Evolutionary conservation across 2,888 invertebrate genomes (phyloP).

Genomic region (Tenthredo notha): DNA sequence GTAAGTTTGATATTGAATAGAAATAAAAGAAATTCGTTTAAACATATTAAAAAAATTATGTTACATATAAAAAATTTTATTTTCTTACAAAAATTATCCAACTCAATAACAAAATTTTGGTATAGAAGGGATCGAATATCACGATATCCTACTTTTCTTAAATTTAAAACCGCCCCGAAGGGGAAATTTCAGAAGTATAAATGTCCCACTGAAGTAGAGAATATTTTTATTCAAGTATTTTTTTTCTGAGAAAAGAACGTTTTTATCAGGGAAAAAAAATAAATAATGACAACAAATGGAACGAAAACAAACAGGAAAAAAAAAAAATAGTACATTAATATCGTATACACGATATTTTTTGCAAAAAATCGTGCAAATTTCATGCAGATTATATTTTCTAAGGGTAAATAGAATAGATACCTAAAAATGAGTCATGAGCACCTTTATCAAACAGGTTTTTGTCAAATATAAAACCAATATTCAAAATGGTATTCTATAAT

Average conservation of each 20-base stretch:
- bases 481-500: neutral
- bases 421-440: neutral
- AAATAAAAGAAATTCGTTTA: neutral
- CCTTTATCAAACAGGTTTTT: slow-evolving; percentile 1
- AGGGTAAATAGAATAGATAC: slow-evolving; percentile 2
- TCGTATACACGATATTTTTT: too few species aligned
- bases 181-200: too few species aligned
- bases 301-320: too few species aligned
- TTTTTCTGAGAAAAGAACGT: too few species aligned
- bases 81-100: neutral
- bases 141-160: too few species aligned
- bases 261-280: too few species aligned
- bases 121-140: neutral
- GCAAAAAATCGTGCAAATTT: neutral
- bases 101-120: neutral
- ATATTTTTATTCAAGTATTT: neutral
- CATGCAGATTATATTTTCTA: neutral
- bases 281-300: too few species aligned
- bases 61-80: neutral
- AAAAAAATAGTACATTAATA: too few species aligned
- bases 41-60: neutral
- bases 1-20: neutral
- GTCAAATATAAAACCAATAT: slow-evolving; percentile 47
- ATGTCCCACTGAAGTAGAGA: too few species aligned
- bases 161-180: too few species aligned